phyloP scores from a whole-genome alignment of 2,113 vertebrate genomes.

The Agapornis roseicollis region DNA sequence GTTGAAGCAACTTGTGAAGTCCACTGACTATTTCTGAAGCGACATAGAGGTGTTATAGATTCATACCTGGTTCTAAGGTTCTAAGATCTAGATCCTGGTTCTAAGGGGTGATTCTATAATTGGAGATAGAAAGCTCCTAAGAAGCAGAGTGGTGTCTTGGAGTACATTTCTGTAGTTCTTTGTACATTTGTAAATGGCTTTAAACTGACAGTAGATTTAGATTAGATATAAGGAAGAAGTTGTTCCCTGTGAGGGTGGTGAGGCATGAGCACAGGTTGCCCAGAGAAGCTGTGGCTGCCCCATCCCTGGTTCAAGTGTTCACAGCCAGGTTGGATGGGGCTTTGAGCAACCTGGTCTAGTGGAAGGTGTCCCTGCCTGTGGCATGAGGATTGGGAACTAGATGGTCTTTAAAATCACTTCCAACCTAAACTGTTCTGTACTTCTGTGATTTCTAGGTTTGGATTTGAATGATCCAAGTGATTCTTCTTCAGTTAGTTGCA shows the following conservation, averaged over 20 bases:
- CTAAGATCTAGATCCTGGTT: too few relatives aligned
- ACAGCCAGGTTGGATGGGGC: neutral
- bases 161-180: neutral
- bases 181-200: neutral
- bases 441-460: neutral
- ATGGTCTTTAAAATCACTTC: neutral
- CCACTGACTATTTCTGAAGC: neutral
- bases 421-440: neutral
- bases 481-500: neutral
- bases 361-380: neutral
- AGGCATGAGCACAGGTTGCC: neutral
- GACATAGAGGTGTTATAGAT: neutral
- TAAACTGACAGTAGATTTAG: neutral
- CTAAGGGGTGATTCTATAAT: neutral
- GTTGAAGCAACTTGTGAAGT: neutral
- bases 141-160: neutral
- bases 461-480: neutral
- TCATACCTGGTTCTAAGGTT: neutral
- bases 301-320: neutral
- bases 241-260: neutral
- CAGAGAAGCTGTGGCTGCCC: neutral
- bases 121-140: neutral
- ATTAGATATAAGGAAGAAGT: neutral
- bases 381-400: neutral
- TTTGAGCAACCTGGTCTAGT: neutral